Conservation (phyloP, 1,140 invertebrate species). For the Saxidomus purpurata region DNA sequence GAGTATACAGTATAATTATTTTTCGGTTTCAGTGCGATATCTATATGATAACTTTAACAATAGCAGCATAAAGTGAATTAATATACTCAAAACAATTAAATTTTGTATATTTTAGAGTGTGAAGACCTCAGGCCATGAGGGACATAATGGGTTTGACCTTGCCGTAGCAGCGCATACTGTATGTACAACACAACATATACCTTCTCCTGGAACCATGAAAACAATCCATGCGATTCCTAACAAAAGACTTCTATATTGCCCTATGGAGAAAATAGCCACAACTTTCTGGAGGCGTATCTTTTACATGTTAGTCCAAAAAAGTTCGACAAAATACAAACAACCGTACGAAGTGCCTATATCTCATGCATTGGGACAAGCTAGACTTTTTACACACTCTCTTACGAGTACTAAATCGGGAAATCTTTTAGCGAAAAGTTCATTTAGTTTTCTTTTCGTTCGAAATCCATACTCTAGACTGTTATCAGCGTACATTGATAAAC, state of each 20-base stretch:
- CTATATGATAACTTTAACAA: too few relatives aligned
- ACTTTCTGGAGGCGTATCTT: conserved; percentile 58
- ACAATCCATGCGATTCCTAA: neutral
- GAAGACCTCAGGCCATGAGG: neutral
- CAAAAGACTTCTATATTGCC: conserved; percentile 41
- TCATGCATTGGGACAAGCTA: neutral
- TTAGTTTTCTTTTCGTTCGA: conserved; percentile 62
- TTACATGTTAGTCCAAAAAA: conserved; percentile 1
- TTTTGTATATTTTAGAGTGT: neutral
- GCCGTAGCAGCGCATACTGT: neutral
- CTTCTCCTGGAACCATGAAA: neutral
- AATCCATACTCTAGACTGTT: conserved; percentile 52
- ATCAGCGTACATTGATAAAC: conserved; percentile 56
- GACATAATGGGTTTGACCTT: conserved; percentile 18
- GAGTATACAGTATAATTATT: too few relatives aligned
- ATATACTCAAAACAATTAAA: too few relatives aligned
- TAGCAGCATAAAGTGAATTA: too few relatives aligned
- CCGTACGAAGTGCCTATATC: conserved; percentile 47
- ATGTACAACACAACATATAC: neutral
- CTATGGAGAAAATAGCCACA: conserved; percentile 37
- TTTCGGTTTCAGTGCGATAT: too few relatives aligned
- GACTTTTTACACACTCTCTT: neutral
- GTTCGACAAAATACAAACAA: neutral
- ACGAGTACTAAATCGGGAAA: neutral
- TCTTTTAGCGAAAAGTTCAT: conserved; percentile 6